Conservation (phyloP, 2,797 vertebrate species). For the Epinephelus malabaricus region DNA sequence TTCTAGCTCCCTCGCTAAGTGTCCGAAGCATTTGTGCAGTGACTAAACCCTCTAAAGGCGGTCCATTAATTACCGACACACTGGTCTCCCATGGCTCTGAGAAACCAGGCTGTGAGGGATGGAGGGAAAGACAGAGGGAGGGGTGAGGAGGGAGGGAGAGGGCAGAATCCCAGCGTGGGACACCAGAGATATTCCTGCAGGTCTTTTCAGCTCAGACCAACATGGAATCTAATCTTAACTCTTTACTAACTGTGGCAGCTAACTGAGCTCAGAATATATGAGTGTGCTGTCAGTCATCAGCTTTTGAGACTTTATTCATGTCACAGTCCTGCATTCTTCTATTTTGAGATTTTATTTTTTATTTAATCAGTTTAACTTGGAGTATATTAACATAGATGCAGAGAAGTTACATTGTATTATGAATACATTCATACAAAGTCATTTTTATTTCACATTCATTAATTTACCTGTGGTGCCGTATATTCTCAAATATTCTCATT, state of each 20-base stretch:
- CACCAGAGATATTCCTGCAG: constrained; percentile 22
- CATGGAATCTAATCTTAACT: neutral
- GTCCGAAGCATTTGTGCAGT: constrained; percentile 11
- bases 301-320: no score
- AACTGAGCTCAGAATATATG: neutral
- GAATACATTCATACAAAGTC: no score
- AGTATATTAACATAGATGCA: no score
- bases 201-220: constrained; percentile 17
- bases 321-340: no score
- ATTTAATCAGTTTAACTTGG: no score
- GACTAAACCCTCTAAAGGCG: constrained; percentile 62
- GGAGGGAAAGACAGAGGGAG: constrained; percentile 1
- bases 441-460: no score
- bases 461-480: no score
- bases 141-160: neutral
- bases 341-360: no score
- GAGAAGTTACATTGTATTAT: no score
- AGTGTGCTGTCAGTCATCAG: neutral
- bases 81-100: constrained; percentile 45
- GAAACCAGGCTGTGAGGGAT: constrained; percentile 20
- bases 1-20: constrained; percentile 15
- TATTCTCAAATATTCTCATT: no score
- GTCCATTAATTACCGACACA: constrained; percentile 86
- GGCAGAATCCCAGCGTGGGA: constrained; percentile 10
- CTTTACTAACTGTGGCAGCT: neutral